Evolutionary conservation across 2,888 invertebrate species (phyloP).

Genomic region (Reticulitermes lucifugus): DNA sequence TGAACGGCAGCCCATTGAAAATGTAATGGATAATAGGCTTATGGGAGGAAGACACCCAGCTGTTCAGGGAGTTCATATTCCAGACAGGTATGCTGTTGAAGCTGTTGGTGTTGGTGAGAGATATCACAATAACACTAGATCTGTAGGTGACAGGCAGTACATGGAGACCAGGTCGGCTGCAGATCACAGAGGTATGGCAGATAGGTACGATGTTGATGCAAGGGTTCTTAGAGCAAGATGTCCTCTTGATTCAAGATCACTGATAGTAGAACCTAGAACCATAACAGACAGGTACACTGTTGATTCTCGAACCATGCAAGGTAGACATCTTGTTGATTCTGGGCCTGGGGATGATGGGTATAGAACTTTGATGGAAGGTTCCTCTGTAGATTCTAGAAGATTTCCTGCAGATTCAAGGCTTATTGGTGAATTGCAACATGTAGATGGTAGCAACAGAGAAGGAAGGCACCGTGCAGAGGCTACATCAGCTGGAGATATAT

Average conservation of each 20-base stretch:
- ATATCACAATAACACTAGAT: not conserved
- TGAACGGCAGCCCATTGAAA: not conserved
- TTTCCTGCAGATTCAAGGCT: not conserved
- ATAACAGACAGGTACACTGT: not conserved
- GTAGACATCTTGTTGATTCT: slow-evolving; percentile 5
- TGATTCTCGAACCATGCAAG: not conserved
- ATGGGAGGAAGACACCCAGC: not conserved
- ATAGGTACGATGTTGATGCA: not conserved
- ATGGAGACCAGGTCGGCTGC: not conserved
- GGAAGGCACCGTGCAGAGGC: not conserved
- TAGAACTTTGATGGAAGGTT: not conserved
- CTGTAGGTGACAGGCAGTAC: not conserved
- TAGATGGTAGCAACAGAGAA: not conserved
- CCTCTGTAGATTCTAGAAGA: not conserved
- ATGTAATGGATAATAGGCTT: not conserved
- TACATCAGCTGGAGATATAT: not conserved
- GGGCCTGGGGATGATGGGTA: not conserved
- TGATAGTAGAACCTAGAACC: not conserved
- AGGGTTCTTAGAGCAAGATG: not conserved
- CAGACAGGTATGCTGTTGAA: slow-evolving; percentile 10
- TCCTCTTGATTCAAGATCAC: not conserved
- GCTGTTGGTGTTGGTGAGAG: not conserved
- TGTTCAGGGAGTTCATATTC: not conserved
- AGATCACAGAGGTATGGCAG: not conserved
- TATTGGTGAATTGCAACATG: not conserved